A percentile compares a stretch with the other conserved stretches of the same genome.
Evolutionary conservation across 2,113 vertebrate species (phyloP).

Genomic region (Pholis gunnellus): DNA sequence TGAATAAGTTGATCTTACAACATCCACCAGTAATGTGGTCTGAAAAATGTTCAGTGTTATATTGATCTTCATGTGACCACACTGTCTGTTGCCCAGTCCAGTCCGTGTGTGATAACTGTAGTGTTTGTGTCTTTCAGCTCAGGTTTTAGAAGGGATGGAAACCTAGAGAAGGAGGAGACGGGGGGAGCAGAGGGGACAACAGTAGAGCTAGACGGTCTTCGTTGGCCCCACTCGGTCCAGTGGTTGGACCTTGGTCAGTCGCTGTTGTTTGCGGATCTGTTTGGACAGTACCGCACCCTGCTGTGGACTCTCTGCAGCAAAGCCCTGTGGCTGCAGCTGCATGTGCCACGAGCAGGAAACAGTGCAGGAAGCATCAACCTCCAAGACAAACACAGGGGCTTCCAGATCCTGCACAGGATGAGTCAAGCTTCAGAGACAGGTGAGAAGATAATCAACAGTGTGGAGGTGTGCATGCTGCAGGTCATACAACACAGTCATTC

Average conservation of each 20-base stretch:
- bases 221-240: conserved; percentile 55
- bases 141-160: neutral
- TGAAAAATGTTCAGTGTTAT: neutral
- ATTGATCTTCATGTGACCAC: neutral
- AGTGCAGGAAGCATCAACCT: conserved; percentile 72
- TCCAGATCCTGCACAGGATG: conserved; percentile 66
- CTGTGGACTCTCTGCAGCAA: conserved; percentile 72
- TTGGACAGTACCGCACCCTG: conserved; percentile 67
- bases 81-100: neutral
- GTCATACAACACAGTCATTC: neutral
- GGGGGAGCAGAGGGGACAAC: neutral
- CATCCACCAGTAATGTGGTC: neutral
- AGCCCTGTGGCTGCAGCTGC: conserved; percentile 64
- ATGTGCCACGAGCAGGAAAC: conserved; percentile 36
- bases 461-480: neutral
- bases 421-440: conserved; percentile 61
- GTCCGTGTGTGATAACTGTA: neutral
- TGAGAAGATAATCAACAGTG: conserved; percentile 33
- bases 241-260: conserved; percentile 70
- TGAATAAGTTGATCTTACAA: too few relatives aligned
- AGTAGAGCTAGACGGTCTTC: neutral
- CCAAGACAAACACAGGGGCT: conserved; percentile 55
- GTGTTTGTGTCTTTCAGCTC: conserved; percentile 37
- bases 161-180: conserved; percentile 4
- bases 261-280: conserved; percentile 58